Conservation (phyloP, 2,797 vertebrate species). For the Yasuhikotakia modesta region DNA sequence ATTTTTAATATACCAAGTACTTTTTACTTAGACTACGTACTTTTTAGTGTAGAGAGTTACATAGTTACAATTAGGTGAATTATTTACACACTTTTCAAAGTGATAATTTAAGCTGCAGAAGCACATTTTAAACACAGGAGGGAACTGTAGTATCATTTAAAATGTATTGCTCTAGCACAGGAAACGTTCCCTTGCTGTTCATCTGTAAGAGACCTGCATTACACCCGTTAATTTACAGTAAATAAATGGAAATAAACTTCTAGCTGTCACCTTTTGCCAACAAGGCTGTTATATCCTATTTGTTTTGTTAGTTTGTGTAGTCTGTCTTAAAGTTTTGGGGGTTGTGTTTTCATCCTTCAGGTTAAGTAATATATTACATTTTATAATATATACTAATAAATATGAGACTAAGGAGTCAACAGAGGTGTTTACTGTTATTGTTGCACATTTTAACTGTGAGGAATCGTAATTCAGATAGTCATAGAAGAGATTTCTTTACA, state of each 20-base stretch:
- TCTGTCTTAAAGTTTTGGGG: too few species aligned
- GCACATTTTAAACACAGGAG: conserved; percentile 34
- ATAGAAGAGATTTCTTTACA: background rate
- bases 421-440: background rate
- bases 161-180: background rate
- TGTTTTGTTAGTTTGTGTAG: background rate
- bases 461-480: background rate
- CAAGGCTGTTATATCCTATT: too few species aligned
- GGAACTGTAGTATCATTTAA: conserved; percentile 18
- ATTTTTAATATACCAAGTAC: too few species aligned
- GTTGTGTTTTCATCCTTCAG: background rate
- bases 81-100: background rate
- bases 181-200: background rate
- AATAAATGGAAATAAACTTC: too few species aligned
- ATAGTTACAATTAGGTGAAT: background rate
- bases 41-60: background rate
- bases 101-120: background rate
- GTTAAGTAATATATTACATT: background rate
- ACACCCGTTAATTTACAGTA: too few species aligned
- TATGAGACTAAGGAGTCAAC: background rate
- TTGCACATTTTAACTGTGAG: background rate
- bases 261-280: too few species aligned
- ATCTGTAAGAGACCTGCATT: too few species aligned
- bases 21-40: too few species aligned
- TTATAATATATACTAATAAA: background rate